Percentiles rank a stretch among this genome's conserved stretches.
phyloP scores from a whole-genome alignment of 2,888 invertebrate genomes.

The Eurytoma adleriae region DNA sequence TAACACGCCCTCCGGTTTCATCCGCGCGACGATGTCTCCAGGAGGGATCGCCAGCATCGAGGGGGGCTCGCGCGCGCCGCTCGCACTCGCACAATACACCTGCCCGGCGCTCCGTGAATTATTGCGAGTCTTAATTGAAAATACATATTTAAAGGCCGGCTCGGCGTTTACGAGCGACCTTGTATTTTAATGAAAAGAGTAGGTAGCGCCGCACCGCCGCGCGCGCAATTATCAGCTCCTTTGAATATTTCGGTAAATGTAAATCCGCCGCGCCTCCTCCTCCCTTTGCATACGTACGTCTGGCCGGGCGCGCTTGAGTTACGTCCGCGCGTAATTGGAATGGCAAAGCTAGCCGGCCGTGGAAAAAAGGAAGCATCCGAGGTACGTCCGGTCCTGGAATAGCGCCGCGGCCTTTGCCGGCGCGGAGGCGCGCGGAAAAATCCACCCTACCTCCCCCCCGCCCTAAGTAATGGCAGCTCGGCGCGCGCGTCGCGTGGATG shows the following conservation, averaged over 20 bases:
- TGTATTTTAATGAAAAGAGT: constrained; percentile 38
- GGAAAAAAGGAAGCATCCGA: constrained; percentile 3
- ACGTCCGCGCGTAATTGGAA: constrained; percentile 37
- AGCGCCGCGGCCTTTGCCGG: not conserved
- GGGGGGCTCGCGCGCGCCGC: too few species aligned
- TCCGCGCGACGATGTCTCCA: constrained; percentile 5
- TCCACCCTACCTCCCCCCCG: too few species aligned
- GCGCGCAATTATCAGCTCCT: constrained; percentile 17
- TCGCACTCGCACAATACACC: not conserved
- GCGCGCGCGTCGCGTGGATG: not conserved
- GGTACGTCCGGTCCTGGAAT: constrained; percentile 10
- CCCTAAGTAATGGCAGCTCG: not conserved
- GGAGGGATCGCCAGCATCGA: not conserved
- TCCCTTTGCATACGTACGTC: not conserved
- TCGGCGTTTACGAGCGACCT: constrained; percentile 15
- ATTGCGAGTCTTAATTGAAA: constrained; percentile 39
- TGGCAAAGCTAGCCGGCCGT: not conserved
- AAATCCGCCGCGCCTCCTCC: not conserved
- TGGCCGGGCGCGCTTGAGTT: not conserved
- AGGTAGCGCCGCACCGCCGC: not conserved
- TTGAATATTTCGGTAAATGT: constrained; percentile 39
- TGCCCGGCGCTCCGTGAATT: constrained; percentile 2
- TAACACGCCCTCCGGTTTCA: constrained; percentile 24
- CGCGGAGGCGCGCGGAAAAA: not conserved
- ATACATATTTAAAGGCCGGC: constrained; percentile 18